phyloP scores from a whole-genome alignment of 1,140 invertebrate species.

The Drosophila nebulosa region DNA sequence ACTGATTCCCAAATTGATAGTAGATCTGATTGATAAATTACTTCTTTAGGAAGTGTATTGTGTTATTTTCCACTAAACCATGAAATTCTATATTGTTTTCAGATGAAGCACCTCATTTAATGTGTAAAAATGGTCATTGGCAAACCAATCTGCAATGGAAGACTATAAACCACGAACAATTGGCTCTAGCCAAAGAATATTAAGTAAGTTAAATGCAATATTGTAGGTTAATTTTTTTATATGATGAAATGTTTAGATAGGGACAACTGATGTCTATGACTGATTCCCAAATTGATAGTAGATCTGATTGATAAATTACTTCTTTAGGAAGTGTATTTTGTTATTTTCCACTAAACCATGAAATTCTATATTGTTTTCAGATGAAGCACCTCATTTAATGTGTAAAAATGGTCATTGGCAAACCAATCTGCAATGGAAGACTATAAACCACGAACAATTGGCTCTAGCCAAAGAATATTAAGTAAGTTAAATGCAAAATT shows the following conservation, averaged over 20 bases:
- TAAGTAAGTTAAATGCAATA: too few species aligned
- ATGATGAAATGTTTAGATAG: conserved; percentile 44
- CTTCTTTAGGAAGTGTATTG: background rate
- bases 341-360: background rate
- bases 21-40: conserved; percentile 15
- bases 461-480: too few species aligned
- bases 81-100: background rate
- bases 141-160: background rate
- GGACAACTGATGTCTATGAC: conserved; percentile 45
- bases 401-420: background rate
- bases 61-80: background rate
- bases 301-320: conserved; percentile 6
- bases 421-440: too few species aligned
- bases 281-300: conserved; percentile 41
- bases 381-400: background rate
- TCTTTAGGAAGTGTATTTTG: rapidly evolving
- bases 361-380: background rate
- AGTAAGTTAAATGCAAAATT: too few species aligned
- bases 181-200: too few species aligned
- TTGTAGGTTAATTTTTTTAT: too few species aligned
- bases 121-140: background rate
- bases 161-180: too few species aligned
- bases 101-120: background rate
- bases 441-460: too few species aligned
- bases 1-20: conserved; percentile 44